phyloP scores from a whole-genome alignment of 1,140 invertebrate genomes.

The Asobara japonica region DNA sequence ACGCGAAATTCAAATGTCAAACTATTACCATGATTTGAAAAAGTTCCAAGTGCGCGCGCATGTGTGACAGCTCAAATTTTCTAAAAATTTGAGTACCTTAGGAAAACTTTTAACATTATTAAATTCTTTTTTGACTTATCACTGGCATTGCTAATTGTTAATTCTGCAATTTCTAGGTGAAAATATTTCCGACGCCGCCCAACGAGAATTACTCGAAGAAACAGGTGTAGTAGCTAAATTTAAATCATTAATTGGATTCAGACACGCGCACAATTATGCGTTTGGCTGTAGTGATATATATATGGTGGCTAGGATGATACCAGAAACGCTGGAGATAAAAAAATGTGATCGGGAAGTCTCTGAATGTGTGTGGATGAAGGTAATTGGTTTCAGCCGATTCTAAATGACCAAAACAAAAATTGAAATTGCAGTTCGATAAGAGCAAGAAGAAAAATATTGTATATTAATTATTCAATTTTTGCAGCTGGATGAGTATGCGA shows the following conservation, averaged over 20 bases:
- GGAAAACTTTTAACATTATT: too few relatives aligned
- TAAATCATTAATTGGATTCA: slow-evolving; percentile 77
- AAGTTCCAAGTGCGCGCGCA: too few relatives aligned
- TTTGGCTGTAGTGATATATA: slow-evolving; percentile 90
- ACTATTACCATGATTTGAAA: too few relatives aligned
- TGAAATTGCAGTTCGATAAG: too few relatives aligned
- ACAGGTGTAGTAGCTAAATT: slow-evolving; percentile 84
- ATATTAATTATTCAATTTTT: slow-evolving; percentile 30
- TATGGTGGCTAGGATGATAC: slow-evolving; percentile 78
- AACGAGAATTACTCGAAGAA: slow-evolving; percentile 89
- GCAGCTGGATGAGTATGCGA: slow-evolving; percentile 77
- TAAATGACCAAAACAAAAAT: too few relatives aligned
- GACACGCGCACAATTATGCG: slow-evolving; percentile 77
- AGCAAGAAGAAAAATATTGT: too few relatives aligned
- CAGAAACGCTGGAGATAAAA: slow-evolving; percentile 72
- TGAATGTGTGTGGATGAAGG: slow-evolving; percentile 84
- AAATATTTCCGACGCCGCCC: slow-evolving; percentile 79
- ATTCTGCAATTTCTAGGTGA: slow-evolving; percentile 72
- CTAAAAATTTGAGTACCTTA: too few relatives aligned
- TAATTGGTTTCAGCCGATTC: slow-evolving; percentile 38
- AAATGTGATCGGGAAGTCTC: slow-evolving; percentile 80
- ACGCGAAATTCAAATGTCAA: too few relatives aligned
- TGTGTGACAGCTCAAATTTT: too few relatives aligned
- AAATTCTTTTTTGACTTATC: not conserved
- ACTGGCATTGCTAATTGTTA: not conserved